phyloP scores from a whole-genome alignment of 1,140 invertebrate species.

The Trichonephila inaurata region DNA sequence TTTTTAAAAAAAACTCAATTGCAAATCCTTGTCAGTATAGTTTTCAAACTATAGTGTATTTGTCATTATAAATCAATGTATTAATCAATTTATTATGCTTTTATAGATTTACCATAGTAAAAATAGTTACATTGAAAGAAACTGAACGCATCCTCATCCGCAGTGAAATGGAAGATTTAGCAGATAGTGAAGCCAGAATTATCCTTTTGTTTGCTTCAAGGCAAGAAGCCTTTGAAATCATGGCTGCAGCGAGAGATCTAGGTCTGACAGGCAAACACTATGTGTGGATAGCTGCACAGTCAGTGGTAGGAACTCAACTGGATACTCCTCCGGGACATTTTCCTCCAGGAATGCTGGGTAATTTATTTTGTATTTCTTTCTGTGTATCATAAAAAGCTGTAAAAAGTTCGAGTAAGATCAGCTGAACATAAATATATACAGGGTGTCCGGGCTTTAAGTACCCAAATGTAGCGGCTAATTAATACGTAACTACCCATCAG shows the following conservation, averaged over 20 bases:
- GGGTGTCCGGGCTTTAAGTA: too few relatives aligned
- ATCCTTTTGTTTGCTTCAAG: conserved; percentile 95
- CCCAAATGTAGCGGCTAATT: too few relatives aligned
- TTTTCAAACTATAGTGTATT: too few relatives aligned
- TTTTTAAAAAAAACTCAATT: too few relatives aligned
- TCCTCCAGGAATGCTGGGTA: conserved; percentile 95
- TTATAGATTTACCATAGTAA: conserved; percentile 76
- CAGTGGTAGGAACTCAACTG: conserved; percentile 88
- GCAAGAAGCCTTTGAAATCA: conserved; percentile 91
- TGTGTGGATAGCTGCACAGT: conserved; percentile 98
- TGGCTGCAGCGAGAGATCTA: conserved; percentile 89
- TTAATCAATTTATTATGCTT: not conserved
- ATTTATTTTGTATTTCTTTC: conserved; percentile 75
- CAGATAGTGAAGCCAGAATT: conserved; percentile 94
- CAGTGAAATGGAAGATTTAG: conserved; percentile 84
- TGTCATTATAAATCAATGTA: too few relatives aligned
- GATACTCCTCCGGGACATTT: conserved; percentile 88
- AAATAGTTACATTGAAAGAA: conserved; percentile 76
- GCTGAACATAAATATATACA: too few relatives aligned
- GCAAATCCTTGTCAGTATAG: too few relatives aligned
- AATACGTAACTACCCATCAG: too few relatives aligned
- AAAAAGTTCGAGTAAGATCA: too few relatives aligned
- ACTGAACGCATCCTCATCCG: conserved; percentile 37
- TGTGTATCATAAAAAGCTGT: too few relatives aligned
- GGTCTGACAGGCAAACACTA: conserved; percentile 96